Evolutionary conservation across 2,113 vertebrate genomes (phyloP), one percentile per base, ranked within the genome.

Genomic region (Xiphophorus maculatus): DNA sequence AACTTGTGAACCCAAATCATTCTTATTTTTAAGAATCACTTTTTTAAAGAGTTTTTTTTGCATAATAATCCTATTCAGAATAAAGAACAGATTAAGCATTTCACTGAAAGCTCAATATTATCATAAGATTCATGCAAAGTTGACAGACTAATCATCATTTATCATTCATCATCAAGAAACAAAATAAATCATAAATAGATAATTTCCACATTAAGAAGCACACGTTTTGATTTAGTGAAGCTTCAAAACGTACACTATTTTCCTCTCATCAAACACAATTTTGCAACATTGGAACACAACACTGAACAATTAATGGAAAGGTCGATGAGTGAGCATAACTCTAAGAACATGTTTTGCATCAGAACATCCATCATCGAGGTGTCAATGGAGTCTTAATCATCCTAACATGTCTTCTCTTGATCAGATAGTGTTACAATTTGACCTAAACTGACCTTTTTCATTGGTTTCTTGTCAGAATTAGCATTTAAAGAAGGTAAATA

Each of bases 401-500:
- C 14, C 61, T 35, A 61, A 25, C 9, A 48, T 29, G 3, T 66
- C 1, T 69, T 70, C 9, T 66, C 32, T 69, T 66, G 65, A 60
- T 22, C 33, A 64, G 9, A 28, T 70, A 29, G 60, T 63, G 19
- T 58, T 81, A 10, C 13, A 76, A 48, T 60, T 44, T 72, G 27
- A 17, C 62, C 73, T 81, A 61, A 60, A 68, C 4, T 68, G 69
- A 87, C 61, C 61, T 71, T 67, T 25, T n/a, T 14, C 42, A 33
- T 67, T 63, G 12, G 17, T 14, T 66, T 19, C n/a, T 7, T 64
- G 60, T 69, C 58, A 68, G 30, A 30, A 63, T 74, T 66, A 32
- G 27, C 58, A 54, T 63, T 82, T 63, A 76, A 8, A 44, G 63
- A 77, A 70, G 54, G 73, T 87, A 83, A 85, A 80, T 84, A 83